Evolutionary conservation across 1,140 invertebrate genomes (phyloP).

Genomic region (Caerostris darwini): DNA sequence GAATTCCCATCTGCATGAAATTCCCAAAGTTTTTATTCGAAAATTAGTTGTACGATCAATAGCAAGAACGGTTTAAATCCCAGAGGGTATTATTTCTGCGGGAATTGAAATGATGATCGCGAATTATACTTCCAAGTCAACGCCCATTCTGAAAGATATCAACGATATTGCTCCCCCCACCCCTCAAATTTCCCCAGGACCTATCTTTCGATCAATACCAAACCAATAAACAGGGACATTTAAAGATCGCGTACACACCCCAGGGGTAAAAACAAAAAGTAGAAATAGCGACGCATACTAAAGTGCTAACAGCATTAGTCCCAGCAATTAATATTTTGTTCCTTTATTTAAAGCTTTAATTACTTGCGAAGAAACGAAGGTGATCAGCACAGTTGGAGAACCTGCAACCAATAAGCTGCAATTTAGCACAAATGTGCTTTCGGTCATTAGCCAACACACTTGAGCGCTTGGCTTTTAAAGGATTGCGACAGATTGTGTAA

Average conservation of each 20-base stretch:
- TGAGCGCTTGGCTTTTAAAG: background rate
- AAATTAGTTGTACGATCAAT: no score
- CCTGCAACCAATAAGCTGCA: conserved; percentile 23
- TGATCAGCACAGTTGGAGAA: background rate
- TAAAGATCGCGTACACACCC: conserved; percentile 13
- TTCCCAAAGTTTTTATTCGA: no score
- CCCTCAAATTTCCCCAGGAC: background rate
- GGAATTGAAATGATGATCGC: background rate
- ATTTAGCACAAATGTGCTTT: conserved; percentile 42
- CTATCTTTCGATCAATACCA: background rate
- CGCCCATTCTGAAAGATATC: background rate
- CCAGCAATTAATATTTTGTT: conserved; percentile 32
- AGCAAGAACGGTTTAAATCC: background rate
- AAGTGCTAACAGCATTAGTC: conserved; percentile 39
- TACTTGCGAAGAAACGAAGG: conserved; percentile 12
- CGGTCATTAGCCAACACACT: conserved; percentile 15
- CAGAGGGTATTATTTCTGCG: background rate
- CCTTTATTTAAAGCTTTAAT: conserved; percentile 23
- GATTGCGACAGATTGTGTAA: conserved; percentile 14
- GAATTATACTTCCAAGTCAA: background rate
- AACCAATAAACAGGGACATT: background rate
- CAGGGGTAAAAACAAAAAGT: background rate
- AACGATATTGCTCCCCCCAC: background rate
- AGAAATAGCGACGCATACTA: background rate
- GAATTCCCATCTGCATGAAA: no score